phyloP scores from a whole-genome alignment of 92 coral and sea anemone genomes.

The Actinernus sp. region DNA sequence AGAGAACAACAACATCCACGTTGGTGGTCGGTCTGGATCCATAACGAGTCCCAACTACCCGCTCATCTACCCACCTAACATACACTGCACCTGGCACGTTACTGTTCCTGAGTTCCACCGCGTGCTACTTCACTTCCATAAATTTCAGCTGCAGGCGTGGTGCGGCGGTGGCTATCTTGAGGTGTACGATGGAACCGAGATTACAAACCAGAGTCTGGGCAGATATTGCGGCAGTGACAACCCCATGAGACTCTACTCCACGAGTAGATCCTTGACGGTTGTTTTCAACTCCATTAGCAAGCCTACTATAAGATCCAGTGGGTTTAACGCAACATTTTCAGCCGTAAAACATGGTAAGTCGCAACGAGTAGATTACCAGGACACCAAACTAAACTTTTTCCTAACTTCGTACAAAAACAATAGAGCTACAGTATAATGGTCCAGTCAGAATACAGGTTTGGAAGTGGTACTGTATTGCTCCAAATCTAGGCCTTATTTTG shows the following conservation, averaged over 20 bases:
- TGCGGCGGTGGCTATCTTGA: constrained; percentile 9
- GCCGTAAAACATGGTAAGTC: constrained; percentile 18
- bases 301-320: background rate
- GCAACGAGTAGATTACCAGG: background rate
- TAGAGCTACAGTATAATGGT: no score
- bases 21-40: constrained; percentile 11
- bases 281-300: constrained; percentile 3
- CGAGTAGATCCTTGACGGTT: constrained; percentile 9
- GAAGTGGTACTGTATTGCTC: background rate
- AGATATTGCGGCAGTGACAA: constrained; percentile 18
- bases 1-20: constrained; percentile 53
- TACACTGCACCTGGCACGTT: constrained; percentile 68
- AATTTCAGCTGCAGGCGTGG: background rate
- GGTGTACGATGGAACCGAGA: constrained; percentile 6
- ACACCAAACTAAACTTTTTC: background rate
- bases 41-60: constrained; percentile 83
- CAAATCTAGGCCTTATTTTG: background rate
- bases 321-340: constrained; percentile 17
- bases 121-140: constrained; percentile 30
- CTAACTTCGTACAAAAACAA: background rate
- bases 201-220: constrained; percentile 2
- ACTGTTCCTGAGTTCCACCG: constrained; percentile 52
- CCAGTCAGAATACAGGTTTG: no score
- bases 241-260: constrained; percentile 1
- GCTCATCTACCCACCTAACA: constrained; percentile 37